These are phyloP conservation scores for Antidorcas marsupialis DNA, from an alignment of 2,113 vertebrate species.

Conservation along the genomic window DNA sequence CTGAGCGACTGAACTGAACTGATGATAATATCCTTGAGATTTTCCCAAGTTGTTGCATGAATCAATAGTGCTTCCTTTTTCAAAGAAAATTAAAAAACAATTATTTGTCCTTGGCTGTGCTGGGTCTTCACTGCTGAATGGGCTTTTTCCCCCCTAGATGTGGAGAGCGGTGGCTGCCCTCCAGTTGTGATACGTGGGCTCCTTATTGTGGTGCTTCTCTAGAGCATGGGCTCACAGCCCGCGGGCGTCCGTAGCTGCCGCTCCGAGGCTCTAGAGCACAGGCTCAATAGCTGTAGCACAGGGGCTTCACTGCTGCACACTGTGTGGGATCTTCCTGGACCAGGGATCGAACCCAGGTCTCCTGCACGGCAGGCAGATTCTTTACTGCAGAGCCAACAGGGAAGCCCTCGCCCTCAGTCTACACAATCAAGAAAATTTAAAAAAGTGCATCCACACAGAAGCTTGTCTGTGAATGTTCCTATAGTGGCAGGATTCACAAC, in stretches of 20 bases:
- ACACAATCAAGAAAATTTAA: fast-evolving
- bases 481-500: not conserved
- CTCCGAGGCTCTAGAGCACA: not conserved
- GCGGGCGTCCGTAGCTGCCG: not conserved
- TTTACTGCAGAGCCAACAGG: not conserved
- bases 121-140: not conserved
- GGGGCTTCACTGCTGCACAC: not conserved
- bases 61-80: not conserved
- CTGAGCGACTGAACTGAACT: not conserved
- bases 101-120: not conserved
- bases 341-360: not conserved
- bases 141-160: not conserved
- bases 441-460: not conserved
- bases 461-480: fast-evolving
- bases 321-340: not conserved
- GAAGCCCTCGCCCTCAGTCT: not conserved
- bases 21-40: not conserved
- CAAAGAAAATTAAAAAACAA: not conserved
- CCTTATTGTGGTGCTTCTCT: not conserved
- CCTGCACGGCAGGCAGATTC: not conserved
- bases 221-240: fast-evolving
- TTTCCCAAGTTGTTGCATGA: not conserved
- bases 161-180: fast-evolving
- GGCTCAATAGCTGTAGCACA: not conserved
- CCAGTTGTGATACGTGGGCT: fast-evolving